These are phyloP conservation scores for Hippocampus zosterae DNA, from an alignment of 2,113 vertebrate genomes.

Conservation along the genomic window DNA sequence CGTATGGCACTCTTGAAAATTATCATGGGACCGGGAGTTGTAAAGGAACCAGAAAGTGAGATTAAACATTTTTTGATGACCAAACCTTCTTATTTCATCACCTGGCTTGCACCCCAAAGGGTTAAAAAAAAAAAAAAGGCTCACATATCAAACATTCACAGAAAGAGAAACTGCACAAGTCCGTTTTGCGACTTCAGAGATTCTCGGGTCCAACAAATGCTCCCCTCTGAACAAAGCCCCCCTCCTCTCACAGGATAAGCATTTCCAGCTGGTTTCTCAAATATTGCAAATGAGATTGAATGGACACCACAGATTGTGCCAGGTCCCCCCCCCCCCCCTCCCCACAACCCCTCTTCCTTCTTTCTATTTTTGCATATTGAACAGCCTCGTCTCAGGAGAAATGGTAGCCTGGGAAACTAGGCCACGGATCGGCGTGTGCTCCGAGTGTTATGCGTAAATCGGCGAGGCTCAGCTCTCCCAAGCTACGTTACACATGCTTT, in stretches of 20 bases:
- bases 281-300: slow-evolving; percentile 54
- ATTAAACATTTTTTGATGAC: slow-evolving; percentile 38
- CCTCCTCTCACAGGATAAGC: slow-evolving; percentile 45
- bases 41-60: slow-evolving; percentile 35
- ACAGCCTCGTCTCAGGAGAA: slow-evolving; percentile 49
- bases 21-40: slow-evolving; percentile 52
- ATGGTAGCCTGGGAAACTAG: slow-evolving; percentile 53
- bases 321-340: slow-evolving; percentile 27
- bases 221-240: slow-evolving; percentile 26
- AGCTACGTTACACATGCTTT: not conserved
- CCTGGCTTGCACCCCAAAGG: slow-evolving; percentile 5
- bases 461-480: not conserved
- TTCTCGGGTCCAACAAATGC: slow-evolving; percentile 7
- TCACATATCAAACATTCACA: slow-evolving; percentile 9
- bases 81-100: slow-evolving; percentile 21
- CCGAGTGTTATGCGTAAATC: slow-evolving; percentile 16
- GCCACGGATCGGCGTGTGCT: slow-evolving; percentile 29
- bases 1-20: slow-evolving; percentile 21
- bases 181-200: slow-evolving; percentile 20
- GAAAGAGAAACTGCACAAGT: not conserved
- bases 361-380: slow-evolving; percentile 41
- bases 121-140: slow-evolving; percentile 6
- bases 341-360: slow-evolving; percentile 14
- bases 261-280: slow-evolving; percentile 67
- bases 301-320: slow-evolving; percentile 32